Base-by-base conservation (phyloP, 2,113 vertebrate species). In the Cyprinodon variegatus region DNA sequence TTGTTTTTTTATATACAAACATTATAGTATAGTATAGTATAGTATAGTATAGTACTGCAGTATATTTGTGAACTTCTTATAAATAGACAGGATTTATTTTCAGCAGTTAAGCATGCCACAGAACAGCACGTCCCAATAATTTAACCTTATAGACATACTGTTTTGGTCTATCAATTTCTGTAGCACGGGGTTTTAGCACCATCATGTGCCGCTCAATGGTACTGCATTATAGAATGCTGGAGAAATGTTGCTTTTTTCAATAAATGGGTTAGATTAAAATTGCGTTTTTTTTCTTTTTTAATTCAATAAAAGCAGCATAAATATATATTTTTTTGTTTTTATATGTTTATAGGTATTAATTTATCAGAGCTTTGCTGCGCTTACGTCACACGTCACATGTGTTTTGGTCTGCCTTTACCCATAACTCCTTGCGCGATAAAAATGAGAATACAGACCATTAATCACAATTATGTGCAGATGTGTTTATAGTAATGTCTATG, bases 161-260 rank as follows among this genome's bases (percentile, higher is more conserved):
- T 29, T 29, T 29, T 4, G 2, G 6, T 53, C 17, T 20, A 53
- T 53, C 17, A 15, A 53, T 8, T 1, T 53, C 17, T n/a, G 17
- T 53, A 7, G 6, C 50, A 53, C 17, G 7, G 6, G 20, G 17
- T 53, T 36, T 0, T 10, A 53, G 77, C 72, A 1, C 80, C 65
- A 0, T 68, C 3, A 0, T 36, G 74, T 85, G 83, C 71, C 62
- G 57, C 53, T 15, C 29, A 17, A 20, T 0, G 17, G 74, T 70
- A 53, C 15, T 70, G 65, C n/a, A 7, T 66, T 3, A 12, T 50
- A 29, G 36, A 2, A 29, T 13, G 61, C 37, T 48, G 6, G 22
- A n/a, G 37, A 67, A 29, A 7, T 4, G 14, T 3, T 9, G 22
- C n/a, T 48, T 36, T 20, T 2, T 41, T 10, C 10, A 2, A 20